These are phyloP conservation scores for Conops quadrifasciatus DNA, from an alignment of 2,888 invertebrate species.

Conservation along the genomic window DNA sequence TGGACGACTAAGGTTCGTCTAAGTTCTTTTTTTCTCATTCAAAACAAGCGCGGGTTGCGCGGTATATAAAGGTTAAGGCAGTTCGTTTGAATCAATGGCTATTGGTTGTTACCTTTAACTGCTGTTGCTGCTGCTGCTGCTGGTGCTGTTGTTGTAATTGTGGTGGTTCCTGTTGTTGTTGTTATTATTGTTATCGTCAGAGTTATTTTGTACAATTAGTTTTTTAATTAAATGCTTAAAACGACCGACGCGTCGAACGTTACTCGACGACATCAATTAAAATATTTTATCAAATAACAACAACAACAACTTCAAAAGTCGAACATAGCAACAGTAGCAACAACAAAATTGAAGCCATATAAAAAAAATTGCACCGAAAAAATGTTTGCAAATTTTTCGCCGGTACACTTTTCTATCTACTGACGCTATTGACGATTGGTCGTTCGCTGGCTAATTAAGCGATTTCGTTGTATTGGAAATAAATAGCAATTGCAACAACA, in stretches of 20 bases:
- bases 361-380: too few species aligned
- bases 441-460: constrained; percentile 19
- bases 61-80: too few species aligned
- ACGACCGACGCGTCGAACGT: too few species aligned
- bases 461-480: constrained; percentile 2
- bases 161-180: not conserved
- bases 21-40: too few species aligned
- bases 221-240: constrained; percentile 50
- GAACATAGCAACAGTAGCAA: constrained; percentile 23
- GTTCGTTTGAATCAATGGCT: too few species aligned
- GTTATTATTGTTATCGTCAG: constrained; percentile 2
- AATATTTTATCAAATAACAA: constrained; percentile 19
- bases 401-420: too few species aligned
- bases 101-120: too few species aligned
- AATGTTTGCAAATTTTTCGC: not conserved
- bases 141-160: constrained; percentile 26
- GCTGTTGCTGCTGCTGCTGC: constrained; percentile 33
- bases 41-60: too few species aligned
- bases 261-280: constrained; percentile 46
- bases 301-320: constrained; percentile 24
- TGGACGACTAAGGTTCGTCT: too few species aligned
- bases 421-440: constrained; percentile 12
- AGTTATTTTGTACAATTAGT: too few species aligned
- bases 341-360: too few species aligned
- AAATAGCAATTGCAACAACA: constrained; percentile 7